phyloP scores from a whole-genome alignment of 2,888 invertebrate genomes.

The Furcula furcula region DNA sequence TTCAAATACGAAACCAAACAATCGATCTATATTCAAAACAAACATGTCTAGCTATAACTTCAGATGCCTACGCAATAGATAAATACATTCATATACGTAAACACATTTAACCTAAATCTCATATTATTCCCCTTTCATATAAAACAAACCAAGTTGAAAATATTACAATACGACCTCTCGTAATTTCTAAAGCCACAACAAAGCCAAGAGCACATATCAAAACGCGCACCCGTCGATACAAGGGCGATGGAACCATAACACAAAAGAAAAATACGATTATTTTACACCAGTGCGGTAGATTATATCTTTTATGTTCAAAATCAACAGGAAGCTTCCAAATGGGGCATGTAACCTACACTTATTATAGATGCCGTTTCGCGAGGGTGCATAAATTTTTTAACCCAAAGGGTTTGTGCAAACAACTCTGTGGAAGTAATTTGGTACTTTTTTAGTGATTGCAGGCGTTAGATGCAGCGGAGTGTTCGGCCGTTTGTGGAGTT shows the following conservation, averaged over 20 bases:
- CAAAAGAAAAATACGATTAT: constrained; percentile 79
- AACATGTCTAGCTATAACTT: neutral
- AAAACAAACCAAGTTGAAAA: neutral
- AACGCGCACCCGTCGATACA: constrained; percentile 54
- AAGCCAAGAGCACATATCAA: constrained; percentile 44
- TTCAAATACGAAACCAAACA: neutral
- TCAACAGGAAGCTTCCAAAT: constrained; percentile 81
- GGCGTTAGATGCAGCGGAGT: constrained; percentile 33
- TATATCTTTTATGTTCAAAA: constrained; percentile 80
- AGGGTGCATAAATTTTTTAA: constrained; percentile 77
- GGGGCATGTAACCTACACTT: constrained; percentile 82
- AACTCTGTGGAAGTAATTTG: constrained; percentile 42
- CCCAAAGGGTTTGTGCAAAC: constrained; percentile 71
- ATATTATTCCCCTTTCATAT: neutral
- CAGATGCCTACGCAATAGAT: neutral
- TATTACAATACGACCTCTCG: constrained; percentile 9
- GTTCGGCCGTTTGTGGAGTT: constrained; percentile 37
- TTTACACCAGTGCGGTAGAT: constrained; percentile 80
- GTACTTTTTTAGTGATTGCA: constrained; percentile 56
- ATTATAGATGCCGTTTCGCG: constrained; percentile 66
- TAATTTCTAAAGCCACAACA: constrained; percentile 47
- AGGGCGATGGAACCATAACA: constrained; percentile 70
- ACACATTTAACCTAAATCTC: neutral
- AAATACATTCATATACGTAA: neutral
- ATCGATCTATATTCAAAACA: constrained; percentile 1